Base-by-base conservation (phyloP, 2,888 invertebrate species). In the Scaeva pyrastri region DNA sequence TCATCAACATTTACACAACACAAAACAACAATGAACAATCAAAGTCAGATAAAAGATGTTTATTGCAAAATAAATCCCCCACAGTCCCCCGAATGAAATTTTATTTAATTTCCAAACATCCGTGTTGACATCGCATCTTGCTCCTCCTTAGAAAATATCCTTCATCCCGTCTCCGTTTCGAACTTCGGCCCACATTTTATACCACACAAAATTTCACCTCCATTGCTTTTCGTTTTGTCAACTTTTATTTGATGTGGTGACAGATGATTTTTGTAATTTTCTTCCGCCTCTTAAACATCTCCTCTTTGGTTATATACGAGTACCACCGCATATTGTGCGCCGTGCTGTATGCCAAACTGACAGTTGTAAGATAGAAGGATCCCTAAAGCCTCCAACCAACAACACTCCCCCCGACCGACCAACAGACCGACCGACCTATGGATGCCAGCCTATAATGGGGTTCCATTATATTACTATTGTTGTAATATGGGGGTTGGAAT, bases 231-330 rank as follows among this genome's bases (percentile, higher is more conserved):
- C 86, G 82, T 86, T 86, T 86, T 86, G 82, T 82, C 81, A 82
- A 86, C 82, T 82, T 86, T 86, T 86, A 81, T 86, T 86, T 86
- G 77, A 86, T 86, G 82, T 77, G 86, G 86, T 86, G 86, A 86
- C 86, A 86, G 86, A 86, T 86, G 86, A 86, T 82, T 86, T 86
- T 82, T 77, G 82, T 74, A 82, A 86, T 82, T 74, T 85, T 73
- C 62, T 45, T 55, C 56, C 71, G 73, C 21, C 60, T 43, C 26
- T 62, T 36, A 16, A 64, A 43, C 43, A 26, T 23, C 43, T 64
- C 26, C n/a, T 23, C 36, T 31, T 8, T 2, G 43, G 8, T 45
- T 31, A n/a, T n/a, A n/a, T n/a, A n/a, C n/a, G n/a, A n/a, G 31
- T 31, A 5, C 31, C 31, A 23, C 48, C 62, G 50, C 23, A 26